Evolutionary conservation across 2,797 vertebrate genomes (phyloP), one percentile per base, ranked within the genome.

Genomic region (Hoplostethus atlanticus): DNA sequence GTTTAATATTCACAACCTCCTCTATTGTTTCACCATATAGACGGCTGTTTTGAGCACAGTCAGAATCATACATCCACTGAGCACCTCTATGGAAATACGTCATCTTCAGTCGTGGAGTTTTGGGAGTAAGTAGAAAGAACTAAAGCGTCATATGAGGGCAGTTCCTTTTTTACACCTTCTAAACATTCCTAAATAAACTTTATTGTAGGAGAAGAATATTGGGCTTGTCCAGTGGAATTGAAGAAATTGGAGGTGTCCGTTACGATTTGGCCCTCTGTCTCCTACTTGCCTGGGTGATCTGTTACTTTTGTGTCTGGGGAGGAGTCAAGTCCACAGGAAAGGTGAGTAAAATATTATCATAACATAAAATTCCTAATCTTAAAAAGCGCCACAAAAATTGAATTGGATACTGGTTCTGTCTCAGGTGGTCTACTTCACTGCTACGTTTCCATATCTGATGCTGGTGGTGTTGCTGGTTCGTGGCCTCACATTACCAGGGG

Each of bases 271-370:
- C 94, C 0, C 87, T 98, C 46, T 99, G 98, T 86, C 94, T 99
- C 10, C 76, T 99, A 64, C 88, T 99, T 3, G 95, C 95, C 0
- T 99, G 98, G 98, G 87, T 95, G 60, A 90, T 98, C 84, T 99
- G 98, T 62, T 98, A 97, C 91, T 97, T 99, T 86, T 99, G 97
- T 88, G 94, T 99, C 76, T 98, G 97, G 96, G 98, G 98, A 74
- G 98, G 98, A 17, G 96, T 99, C 65, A 98, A 98, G 87, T 93
- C 97, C 21, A 97, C 97, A 0, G 98, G 98, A 85, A 99, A 99
- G 95, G 98, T 97, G 31, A 11, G 58, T n/a, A n/a, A n/a, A n/a
- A n/a, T n/a, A n/a, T 53, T 3, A 34, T 34, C 6, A 7, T 36
- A 36, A 6, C 5, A 36, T 36, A 36, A 36, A 36, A 6, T 36